phyloP scores from a whole-genome alignment of 2,113 vertebrate species.

The Narcine bancroftii region DNA sequence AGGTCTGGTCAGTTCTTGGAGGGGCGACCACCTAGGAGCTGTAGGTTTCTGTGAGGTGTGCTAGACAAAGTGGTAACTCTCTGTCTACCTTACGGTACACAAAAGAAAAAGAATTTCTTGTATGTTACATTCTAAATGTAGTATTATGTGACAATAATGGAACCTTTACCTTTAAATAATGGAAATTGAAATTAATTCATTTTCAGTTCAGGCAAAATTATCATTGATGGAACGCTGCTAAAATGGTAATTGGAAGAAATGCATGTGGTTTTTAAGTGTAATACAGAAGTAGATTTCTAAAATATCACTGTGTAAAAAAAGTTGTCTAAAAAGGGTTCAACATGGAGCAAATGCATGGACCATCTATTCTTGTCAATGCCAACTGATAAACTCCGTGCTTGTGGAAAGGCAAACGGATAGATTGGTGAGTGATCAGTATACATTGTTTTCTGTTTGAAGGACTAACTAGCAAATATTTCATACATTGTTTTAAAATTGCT shows the following conservation, averaged over 20 bases:
- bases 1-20: too few species aligned
- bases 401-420: neutral
- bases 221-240: neutral
- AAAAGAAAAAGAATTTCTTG: too few species aligned
- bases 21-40: too few species aligned
- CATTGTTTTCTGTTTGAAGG: neutral
- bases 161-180: too few species aligned
- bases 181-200: neutral
- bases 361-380: neutral
- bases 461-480: neutral
- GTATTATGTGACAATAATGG: too few species aligned
- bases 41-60: too few species aligned
- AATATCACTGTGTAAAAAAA: neutral
- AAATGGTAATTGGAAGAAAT: neutral
- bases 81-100: too few species aligned
- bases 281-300: neutral
- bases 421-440: neutral
- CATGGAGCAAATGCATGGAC: neutral
- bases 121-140: too few species aligned
- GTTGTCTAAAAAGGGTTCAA: neutral
- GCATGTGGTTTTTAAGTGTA: neutral
- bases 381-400: neutral
- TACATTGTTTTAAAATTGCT: neutral
- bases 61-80: too few species aligned
- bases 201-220: neutral